phyloP scores from a whole-genome alignment of 2,113 vertebrate species.

The Prietella phreatophila region DNA sequence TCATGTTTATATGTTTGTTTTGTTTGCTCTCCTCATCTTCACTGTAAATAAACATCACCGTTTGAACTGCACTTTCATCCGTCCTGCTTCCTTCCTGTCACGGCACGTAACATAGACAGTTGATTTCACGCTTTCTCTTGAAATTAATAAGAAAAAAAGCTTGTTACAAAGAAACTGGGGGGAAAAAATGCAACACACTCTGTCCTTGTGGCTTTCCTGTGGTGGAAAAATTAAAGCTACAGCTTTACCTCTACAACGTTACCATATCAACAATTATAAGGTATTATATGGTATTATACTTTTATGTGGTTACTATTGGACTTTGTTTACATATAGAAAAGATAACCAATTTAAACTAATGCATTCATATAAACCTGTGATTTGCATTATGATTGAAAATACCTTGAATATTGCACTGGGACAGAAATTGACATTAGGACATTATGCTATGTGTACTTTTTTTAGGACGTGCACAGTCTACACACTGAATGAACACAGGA shows the following conservation, averaged over 20 bases:
- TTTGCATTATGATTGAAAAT: no score
- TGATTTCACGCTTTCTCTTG: neutral
- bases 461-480: neutral
- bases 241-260: neutral
- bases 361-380: neutral
- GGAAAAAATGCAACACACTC: neutral
- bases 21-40: no score
- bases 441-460: neutral
- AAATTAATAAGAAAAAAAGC: neutral
- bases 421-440: neutral
- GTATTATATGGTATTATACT: no score
- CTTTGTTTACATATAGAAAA: neutral
- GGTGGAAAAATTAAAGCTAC: no score
- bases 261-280: neutral
- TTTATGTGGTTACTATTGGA: neutral
- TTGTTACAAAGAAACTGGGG: neutral
- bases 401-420: no score
- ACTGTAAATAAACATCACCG: no score
- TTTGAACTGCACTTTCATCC: no score
- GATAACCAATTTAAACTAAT: neutral
- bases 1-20: no score
- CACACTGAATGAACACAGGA: neutral
- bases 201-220: neutral
- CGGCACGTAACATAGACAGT: no score
- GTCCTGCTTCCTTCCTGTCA: no score